A percentile compares a stretch with the other conserved stretches of the same genome.
Evolutionary conservation across 2,888 invertebrate species (phyloP).

Genomic region (Tricholauxania praeusta): DNA sequence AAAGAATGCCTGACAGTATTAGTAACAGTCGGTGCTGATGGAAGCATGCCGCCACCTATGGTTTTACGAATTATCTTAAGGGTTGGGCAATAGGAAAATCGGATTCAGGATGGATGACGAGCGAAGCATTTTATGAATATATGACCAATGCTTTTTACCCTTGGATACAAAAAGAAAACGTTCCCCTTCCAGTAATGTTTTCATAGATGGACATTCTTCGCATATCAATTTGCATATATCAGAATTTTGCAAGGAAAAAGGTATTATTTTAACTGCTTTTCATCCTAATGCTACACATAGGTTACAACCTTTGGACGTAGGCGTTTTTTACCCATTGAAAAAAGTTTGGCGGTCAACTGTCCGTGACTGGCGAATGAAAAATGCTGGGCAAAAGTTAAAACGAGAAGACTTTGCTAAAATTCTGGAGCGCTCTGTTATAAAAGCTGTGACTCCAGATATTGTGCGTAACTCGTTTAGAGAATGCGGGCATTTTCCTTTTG

Average conservation of each 20-base stretch:
- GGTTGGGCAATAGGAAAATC: slow-evolving; percentile 52
- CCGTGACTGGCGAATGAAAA: no score
- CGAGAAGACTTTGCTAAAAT: no score
- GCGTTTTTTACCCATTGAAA: no score
- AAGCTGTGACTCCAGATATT: no score
- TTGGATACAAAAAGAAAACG: slow-evolving; percentile 55
- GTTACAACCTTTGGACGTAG: no score
- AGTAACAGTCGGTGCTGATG: slow-evolving; percentile 29
- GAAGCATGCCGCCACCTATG: no score
- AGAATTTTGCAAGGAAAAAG: slow-evolving; percentile 52
- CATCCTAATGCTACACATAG: not conserved
- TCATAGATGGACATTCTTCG: slow-evolving; percentile 61
- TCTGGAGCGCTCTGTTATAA: no score
- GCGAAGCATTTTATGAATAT: slow-evolving; percentile 62
- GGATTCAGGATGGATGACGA: slow-evolving; percentile 63
- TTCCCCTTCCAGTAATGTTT: slow-evolving; percentile 59
- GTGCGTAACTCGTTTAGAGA: no score
- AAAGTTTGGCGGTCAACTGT: no score
- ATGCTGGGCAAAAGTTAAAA: no score
- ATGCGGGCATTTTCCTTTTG: no score
- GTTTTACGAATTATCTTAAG: slow-evolving; percentile 34
- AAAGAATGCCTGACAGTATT: slow-evolving; percentile 45
- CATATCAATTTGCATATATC: slow-evolving; percentile 59
- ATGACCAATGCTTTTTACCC: slow-evolving; percentile 47
- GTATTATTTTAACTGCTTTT: slow-evolving; percentile 12